Evolutionary conservation across 2,113 vertebrate genomes (phyloP), one percentile per base, ranked within the genome.

Genomic region (Scalopus aquaticus): DNA sequence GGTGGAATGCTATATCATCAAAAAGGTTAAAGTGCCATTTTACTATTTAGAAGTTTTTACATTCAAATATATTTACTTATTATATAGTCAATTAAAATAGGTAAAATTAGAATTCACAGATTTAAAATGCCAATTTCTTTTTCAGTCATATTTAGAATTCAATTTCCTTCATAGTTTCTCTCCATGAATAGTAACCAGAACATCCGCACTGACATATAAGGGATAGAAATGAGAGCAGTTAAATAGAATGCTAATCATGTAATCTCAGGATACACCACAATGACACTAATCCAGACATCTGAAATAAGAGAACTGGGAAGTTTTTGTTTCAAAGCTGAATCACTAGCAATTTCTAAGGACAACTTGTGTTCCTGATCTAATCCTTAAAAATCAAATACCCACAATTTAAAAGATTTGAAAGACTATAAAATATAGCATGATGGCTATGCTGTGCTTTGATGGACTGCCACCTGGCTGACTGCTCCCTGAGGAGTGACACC

Each of bases 311-410:
- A 93, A 81, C 51, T 80, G 24, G 26, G 37, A 95, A 58, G 82
- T 32, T 60, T 91, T 62, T 6, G 91, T 93, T 91, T 93, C 69
- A 85, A 90, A 93, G 42, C 5, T 78, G 28, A 88, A 88, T 80
- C 30, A 37, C 20, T 85, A 85, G 60, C 28, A 58, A 85, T 81
- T 93, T 89, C 46, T 64, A 95, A 86, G 42, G 89, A 85, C 13
- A 42, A 24, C 17, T 91, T 73, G 17, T 32, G 88, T 78, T 95
- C 37, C n/a, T 85, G 42, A 44, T 17, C 6, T 81, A 54, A 58
- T 56, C 19, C 54, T n/a, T 56, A 56, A 56, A 56, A 56, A 56
- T 22, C 54, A 56, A 56, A 56, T 51, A 13, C 49, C 54, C 1
- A 22, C 2, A 54, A 69, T 35, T 77, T 30, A 65, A 84, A 85